Base-by-base conservation (phyloP, 2,113 vertebrate genomes). In the Oreochromis niloticus region DNA sequence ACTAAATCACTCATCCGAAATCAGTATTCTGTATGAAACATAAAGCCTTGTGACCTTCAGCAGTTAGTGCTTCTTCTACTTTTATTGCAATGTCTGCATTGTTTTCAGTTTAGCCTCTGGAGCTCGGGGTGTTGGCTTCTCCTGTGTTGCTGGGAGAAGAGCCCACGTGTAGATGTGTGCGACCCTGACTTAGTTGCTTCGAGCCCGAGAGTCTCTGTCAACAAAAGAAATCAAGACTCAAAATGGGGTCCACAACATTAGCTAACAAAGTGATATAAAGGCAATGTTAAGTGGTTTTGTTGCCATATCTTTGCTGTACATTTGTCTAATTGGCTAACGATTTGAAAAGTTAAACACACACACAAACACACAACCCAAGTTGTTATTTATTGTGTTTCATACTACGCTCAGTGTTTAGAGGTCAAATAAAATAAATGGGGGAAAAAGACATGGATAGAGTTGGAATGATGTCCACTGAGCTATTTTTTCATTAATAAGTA, bases 11-110 rank as follows among this genome's bases (percentile, higher is more conserved):
- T 81, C 84, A n/a, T 80, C 85, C 80, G 71, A 81, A 82, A 86
- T 91, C 63, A 80, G 48, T 46, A 82, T 81, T 66, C 57, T 54
- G 41, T 82, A 48, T 83, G 68, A 92, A 86, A 90, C 55, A 59
- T 30, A 66, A 88, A 91, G 19, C 81, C 63, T 71, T 22, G 41
- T 89, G 89, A 95, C 93, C 93, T 93, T 93, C 88, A 85, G 2
- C 14, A 39, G 79, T 83, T 87, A 87, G 87, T 86, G 78, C 86
- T 85, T 86, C 46, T 50, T 71, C 83, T 63, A n/a, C 83, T 27
- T 88, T 56, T 75, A 71, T 82, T 50, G 82, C 41, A 36, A 7
- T 8, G 22, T 55, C 80, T 80, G 48, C 52, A 41, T 57, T 73
- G 36, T 83, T 82, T 85, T 84, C 61, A 56, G n/a, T 55, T 80